Evolutionary conservation across 2,113 vertebrate genomes (phyloP).

Genomic region (Mormyrus iriodes): DNA sequence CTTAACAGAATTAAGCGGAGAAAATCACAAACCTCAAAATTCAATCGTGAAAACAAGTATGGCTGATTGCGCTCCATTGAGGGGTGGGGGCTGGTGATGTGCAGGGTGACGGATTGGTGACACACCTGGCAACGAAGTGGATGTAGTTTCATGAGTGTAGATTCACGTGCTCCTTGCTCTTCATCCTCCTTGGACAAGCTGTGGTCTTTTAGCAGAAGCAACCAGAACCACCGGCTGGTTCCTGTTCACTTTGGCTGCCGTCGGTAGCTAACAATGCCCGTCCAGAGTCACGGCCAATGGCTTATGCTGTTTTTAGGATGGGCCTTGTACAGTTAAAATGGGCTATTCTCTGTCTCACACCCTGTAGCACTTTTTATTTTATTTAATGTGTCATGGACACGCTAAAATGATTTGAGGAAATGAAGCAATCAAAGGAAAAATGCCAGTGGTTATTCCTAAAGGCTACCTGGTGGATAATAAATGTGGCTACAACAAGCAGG

Average conservation of each 20-base stretch:
- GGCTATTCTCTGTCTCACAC: not conserved
- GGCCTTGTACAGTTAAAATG: conserved; percentile 27
- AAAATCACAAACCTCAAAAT: not conserved
- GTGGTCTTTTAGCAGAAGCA: not conserved
- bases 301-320: conserved; percentile 72
- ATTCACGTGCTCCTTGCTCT: not conserved
- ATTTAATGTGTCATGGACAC: not conserved
- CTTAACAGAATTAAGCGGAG: not conserved
- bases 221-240: conserved; percentile 14
- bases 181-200: not conserved
- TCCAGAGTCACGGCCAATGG: conserved; percentile 58
- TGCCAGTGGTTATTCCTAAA: not conserved
- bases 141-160: not conserved
- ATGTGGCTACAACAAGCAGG: not conserved
- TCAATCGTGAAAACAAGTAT: not conserved
- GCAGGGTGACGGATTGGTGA: not conserved
- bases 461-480: not conserved
- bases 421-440: not conserved
- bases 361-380: not conserved
- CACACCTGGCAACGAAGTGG: not conserved
- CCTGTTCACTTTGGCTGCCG: conserved; percentile 51
- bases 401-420: not conserved
- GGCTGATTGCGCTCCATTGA: not conserved
- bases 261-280: conserved; percentile 39
- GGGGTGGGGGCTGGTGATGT: not conserved